These are phyloP conservation scores for Strix uralensis DNA, from an alignment of 2,113 vertebrate genomes.

Conservation along the genomic window DNA sequence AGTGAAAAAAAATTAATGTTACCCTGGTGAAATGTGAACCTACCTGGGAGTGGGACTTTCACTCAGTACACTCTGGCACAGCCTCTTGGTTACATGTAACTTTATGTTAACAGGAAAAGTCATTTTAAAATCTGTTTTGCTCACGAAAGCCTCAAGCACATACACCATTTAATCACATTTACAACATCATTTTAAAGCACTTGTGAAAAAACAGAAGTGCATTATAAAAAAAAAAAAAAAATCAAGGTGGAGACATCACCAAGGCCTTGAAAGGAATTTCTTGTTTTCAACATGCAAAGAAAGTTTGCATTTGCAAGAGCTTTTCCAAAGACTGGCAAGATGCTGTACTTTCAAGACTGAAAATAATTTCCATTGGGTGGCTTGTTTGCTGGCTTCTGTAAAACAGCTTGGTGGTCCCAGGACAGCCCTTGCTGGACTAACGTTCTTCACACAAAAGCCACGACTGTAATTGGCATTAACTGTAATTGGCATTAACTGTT, in stretches of 20 bases:
- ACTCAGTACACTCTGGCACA: constrained; percentile 12
- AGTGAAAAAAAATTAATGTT: not conserved
- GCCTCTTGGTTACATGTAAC: constrained; percentile 43
- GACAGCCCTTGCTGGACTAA: not conserved
- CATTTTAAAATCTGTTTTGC: constrained; percentile 62
- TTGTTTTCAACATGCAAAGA: constrained; percentile 30
- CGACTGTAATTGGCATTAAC: not conserved
- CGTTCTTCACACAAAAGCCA: constrained; percentile 39
- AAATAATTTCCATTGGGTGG: not conserved
- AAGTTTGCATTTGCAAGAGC: constrained; percentile 38
- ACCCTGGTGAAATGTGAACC: not conserved
- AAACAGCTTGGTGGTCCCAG: not conserved
- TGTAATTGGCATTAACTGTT: constrained; percentile 34
- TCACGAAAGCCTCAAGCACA: constrained; percentile 55
- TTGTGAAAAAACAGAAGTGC: constrained; percentile 49
- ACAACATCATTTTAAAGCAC: constrained; percentile 48
- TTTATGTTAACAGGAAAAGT: constrained; percentile 71
- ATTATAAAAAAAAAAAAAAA: not conserved
- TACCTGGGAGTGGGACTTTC: constrained; percentile 9
- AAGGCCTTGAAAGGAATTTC: constrained; percentile 40
- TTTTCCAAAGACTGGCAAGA: constrained; percentile 51
- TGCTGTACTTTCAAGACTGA: constrained; percentile 19
- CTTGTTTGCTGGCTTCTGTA: not conserved
- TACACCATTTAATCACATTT: constrained; percentile 47
- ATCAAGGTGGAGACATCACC: constrained; percentile 54